Percentiles rank a stretch among this genome's conserved stretches.
These are phyloP conservation scores for Drosophila novamexicana DNA, from an alignment of 1,140 invertebrate genomes.

Conservation along the genomic window DNA sequence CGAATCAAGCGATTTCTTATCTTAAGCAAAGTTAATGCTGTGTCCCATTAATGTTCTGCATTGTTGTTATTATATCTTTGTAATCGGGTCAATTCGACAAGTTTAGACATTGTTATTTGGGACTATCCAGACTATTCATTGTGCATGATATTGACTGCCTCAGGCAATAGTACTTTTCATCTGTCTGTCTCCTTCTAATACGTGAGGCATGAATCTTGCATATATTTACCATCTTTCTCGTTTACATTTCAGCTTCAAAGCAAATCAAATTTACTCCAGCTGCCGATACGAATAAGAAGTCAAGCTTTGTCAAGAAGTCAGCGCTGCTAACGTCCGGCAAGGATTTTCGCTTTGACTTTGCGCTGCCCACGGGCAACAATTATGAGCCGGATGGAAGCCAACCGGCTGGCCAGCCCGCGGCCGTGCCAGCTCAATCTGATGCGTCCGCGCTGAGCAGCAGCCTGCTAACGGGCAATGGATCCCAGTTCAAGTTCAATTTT, in stretches of 20 bases:
- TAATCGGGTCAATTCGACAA: too few species aligned
- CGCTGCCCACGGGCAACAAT: constrained; percentile 24
- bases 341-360: constrained; percentile 85
- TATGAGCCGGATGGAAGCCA: constrained; percentile 13
- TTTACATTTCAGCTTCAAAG: constrained; percentile 56
- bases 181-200: constrained; percentile 15
- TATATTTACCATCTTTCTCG: neutral
- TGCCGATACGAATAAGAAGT: constrained; percentile 85
- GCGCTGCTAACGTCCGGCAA: constrained; percentile 69
- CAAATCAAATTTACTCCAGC: constrained; percentile 85
- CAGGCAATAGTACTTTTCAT: too few species aligned
- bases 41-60: too few species aligned
- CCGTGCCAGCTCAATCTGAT: neutral
- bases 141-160: too few species aligned
- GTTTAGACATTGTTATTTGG: too few species aligned
- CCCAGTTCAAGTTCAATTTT: constrained; percentile 87
- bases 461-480: constrained; percentile 44
- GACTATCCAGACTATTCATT: too few species aligned
- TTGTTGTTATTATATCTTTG: too few species aligned
- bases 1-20: too few species aligned
- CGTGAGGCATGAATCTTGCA: neutral
- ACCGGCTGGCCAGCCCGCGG: neutral
- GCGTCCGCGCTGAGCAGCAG: neutral
- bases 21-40: too few species aligned
- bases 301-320: constrained; percentile 86